Percentiles rank a stretch among this genome's conserved stretches.
Evolutionary conservation across 2,113 vertebrate genomes (phyloP).

Genomic region (mouse (Mus musculus)): GRCm39 chr7:43178001-43178500

Average conservation of each 20-base stretch:
- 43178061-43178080: neutral
- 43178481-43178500: neutral
- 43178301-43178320: fast-evolving
- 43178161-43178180: neutral
- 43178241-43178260: neutral
- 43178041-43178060: neutral
- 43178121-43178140: neutral
- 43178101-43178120: neutral
- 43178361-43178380: neutral
- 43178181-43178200: neutral
- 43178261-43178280: neutral
- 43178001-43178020: neutral
- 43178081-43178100: neutral
- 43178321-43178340: neutral
- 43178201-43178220: too few species aligned
- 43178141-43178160: neutral
- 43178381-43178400: neutral
- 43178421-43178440: neutral
- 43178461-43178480: fast-evolving
- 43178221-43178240: neutral
- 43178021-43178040: neutral
- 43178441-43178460: neutral
- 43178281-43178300: neutral
- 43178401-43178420: neutral
- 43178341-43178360: neutral